Evolutionary conservation across 2,888 invertebrate genomes (phyloP), one percentile per base, ranked within the genome.

Genomic region (Drosophila pegasa): DNA sequence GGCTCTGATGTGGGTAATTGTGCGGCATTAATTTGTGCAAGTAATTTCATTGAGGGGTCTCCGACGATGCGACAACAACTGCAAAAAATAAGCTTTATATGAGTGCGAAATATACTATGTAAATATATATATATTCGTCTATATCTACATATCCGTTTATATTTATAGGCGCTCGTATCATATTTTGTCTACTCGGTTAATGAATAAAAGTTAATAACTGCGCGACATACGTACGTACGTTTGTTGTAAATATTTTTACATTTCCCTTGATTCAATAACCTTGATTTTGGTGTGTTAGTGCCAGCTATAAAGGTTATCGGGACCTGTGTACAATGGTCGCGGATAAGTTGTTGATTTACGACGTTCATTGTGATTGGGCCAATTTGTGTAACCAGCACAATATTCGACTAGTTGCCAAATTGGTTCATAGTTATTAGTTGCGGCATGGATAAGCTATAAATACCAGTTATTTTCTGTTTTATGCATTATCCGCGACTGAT

Each of bases 21-120:
- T 75, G 73, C 66, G 76, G 76, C 84, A 80, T 83, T 85, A 81
- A 83, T 85, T 84, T 83, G 82, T 85, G 86, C 88, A 87, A 87
- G 76, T 87, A 83, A 87, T 83, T 87, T 75, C 87, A 87, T 76
- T 78, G 81, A 71, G 60, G 59, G 50, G 54, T 16, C 66, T 56
- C 31, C 51, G 43, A 37, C 25, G 31, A 40, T 16, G 35, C 20
- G 25, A 33, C 35, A 10, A 20, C 27, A 51, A 52, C 35, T 52
- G 45, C 47, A 52, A 59, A 58, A 60, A 57, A 37, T 41, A 38
- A 64, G n/a, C 41, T 18, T 50, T 45, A 54, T 52, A 9, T 59
- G 57, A 62, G 22, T 29, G 16, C 38, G 22, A 58, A 29, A 60
- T 35, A 22, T 35, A 18, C 16, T n/a, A 18, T 35, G 43, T 65